These are phyloP conservation scores for Stenurella melanura DNA, from an alignment of 2,888 invertebrate genomes.

Conservation along the genomic window DNA sequence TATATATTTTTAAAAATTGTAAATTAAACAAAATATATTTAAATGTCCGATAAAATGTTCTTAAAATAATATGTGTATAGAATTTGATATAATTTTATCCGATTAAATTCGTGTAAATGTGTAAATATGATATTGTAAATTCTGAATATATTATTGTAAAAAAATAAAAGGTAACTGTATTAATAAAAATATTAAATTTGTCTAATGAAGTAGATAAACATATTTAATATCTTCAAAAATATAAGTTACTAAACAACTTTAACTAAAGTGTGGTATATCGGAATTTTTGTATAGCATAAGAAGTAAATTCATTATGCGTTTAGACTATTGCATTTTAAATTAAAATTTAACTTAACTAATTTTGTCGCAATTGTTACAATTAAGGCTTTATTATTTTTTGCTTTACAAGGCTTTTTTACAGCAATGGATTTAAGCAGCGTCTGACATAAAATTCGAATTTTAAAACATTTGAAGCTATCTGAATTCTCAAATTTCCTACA, in stretches of 20 bases:
- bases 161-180: conserved; percentile 63
- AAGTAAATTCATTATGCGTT: conserved; percentile 68
- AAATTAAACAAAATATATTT: conserved; percentile 25
- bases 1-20: conserved; percentile 42
- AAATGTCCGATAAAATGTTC: conserved; percentile 39
- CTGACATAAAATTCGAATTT: neutral
- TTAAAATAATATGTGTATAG: conserved; percentile 49
- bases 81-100: conserved; percentile 46
- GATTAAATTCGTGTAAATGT: conserved; percentile 56
- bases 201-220: conserved; percentile 20
- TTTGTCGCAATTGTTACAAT: conserved; percentile 53
- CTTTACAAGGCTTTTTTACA: conserved; percentile 55
- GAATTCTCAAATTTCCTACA: neutral
- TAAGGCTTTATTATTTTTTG: conserved; percentile 61
- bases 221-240: conserved; percentile 57
- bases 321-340: conserved; percentile 73
- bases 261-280: conserved; percentile 72
- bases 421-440: conserved; percentile 31
- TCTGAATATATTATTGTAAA: conserved; percentile 71
- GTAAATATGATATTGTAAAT: conserved; percentile 62
- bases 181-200: conserved; percentile 43
- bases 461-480: neutral
- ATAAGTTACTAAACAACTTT: conserved; percentile 62
- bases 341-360: conserved; percentile 62
- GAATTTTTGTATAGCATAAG: conserved; percentile 72